Conservation (phyloP, 2,888 invertebrate species). For the Kuschelorhynchus macadamiae region DNA sequence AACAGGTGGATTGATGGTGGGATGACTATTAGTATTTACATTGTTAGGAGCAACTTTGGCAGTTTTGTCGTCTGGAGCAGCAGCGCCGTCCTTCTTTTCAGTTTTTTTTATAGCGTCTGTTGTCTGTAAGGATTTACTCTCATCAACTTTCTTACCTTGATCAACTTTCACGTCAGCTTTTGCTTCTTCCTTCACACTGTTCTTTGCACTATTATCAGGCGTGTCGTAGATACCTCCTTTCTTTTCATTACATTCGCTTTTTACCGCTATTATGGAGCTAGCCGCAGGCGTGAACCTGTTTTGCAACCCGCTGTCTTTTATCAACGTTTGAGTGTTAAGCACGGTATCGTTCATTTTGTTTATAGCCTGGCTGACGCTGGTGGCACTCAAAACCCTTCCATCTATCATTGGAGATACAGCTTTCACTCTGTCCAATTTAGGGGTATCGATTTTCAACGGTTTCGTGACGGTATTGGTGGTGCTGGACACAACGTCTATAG, state of each 20-base stretch:
- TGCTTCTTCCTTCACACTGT: not conserved
- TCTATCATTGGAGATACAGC: conserved; percentile 62
- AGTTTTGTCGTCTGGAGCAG: conserved; percentile 31
- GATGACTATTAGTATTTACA: conserved; percentile 12
- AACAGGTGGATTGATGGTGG: not conserved
- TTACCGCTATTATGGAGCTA: conserved; percentile 50
- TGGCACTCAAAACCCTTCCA: conserved; percentile 65
- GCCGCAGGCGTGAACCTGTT: conserved; percentile 46
- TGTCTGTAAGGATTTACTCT: not conserved
- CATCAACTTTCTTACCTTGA: not conserved
- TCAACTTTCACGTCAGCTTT: not conserved
- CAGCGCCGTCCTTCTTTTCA: conserved; percentile 27
- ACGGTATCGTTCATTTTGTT: conserved; percentile 68
- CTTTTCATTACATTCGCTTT: conserved; percentile 11
- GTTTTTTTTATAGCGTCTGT: not conserved
- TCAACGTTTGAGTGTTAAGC: conserved; percentile 65
- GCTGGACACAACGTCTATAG: conserved; percentile 63
- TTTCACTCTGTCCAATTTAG: conserved; percentile 53
- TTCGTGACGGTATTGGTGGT: conserved; percentile 66
- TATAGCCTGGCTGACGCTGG: conserved; percentile 67
- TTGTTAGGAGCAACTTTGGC: conserved; percentile 15
- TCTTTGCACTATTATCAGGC: not conserved
- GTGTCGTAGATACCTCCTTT: conserved; percentile 10
- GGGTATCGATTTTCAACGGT: conserved; percentile 66
- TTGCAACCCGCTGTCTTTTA: conserved; percentile 62